A percentile compares a stretch with the other conserved stretches of the same genome.
Conservation (phyloP, 2,113 vertebrate species). For the Thymallus thymallus region DNA sequence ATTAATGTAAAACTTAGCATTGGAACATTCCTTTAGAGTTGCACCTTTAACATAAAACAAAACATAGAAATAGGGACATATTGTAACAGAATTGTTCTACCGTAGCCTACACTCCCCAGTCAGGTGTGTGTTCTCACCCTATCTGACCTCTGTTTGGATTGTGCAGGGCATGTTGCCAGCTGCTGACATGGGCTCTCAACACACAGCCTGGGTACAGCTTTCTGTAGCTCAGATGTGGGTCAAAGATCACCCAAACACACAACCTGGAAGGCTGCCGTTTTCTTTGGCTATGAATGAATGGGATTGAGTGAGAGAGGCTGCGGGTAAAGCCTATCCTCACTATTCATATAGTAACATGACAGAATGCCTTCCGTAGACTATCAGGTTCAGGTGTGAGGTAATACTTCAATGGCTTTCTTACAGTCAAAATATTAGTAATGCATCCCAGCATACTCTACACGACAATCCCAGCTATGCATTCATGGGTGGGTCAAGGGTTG, state of each 20-base stretch:
- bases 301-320: conserved; percentile 2
- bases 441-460: too few species aligned
- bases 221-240: conserved; percentile 60
- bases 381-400: too few species aligned
- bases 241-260: conserved; percentile 54
- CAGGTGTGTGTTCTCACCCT: not conserved
- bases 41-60: not conserved
- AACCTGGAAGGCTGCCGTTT: conserved; percentile 36
- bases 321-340: conserved; percentile 24
- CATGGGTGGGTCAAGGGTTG: too few species aligned
- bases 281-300: conserved; percentile 47
- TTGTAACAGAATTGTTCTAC: not conserved
- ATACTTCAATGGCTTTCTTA: conserved; percentile 21
- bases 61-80: not conserved
- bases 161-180: conserved; percentile 26
- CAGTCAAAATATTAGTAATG: conserved; percentile 29
- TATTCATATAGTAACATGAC: conserved; percentile 16
- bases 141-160: conserved; percentile 19
- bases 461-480: not conserved
- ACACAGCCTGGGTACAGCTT: conserved; percentile 22
- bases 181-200: conserved; percentile 51
- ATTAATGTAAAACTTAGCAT: too few species aligned
- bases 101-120: not conserved
- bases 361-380: conserved; percentile 20
- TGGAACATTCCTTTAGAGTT: too few species aligned